Evolutionary conservation across 2,797 vertebrate genomes (phyloP).

Genomic region (Podarcis siculus): DNA sequence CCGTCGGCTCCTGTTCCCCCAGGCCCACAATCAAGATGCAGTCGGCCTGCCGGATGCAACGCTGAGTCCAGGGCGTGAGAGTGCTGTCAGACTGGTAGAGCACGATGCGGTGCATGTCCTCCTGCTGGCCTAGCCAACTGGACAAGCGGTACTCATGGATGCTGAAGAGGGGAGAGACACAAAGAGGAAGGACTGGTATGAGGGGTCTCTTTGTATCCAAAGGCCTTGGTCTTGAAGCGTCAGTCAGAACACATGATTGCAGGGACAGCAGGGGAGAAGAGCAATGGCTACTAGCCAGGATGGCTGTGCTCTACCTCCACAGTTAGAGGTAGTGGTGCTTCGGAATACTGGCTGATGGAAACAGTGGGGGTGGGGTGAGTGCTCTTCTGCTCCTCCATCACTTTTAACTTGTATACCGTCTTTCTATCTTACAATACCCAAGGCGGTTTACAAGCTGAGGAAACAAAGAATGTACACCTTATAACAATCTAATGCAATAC

Average conservation of each 20-base stretch:
- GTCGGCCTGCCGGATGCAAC: constrained; percentile 93
- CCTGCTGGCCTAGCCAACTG: constrained; percentile 96
- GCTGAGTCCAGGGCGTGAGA: constrained; percentile 94
- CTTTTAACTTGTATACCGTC: no score
- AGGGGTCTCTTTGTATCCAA: neutral
- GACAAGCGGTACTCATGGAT: constrained; percentile 92
- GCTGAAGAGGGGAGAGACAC: constrained; percentile 56
- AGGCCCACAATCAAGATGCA: constrained; percentile 94
- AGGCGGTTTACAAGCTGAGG: no score
- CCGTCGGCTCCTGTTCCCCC: constrained; percentile 90
- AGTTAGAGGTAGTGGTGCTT: no score
- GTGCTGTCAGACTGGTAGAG: constrained; percentile 91
- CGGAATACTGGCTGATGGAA: no score
- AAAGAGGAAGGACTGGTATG: accelerated
- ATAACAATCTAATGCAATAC: no score
- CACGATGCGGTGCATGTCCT: constrained; percentile 94
- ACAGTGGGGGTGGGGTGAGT: no score
- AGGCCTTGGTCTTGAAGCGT: neutral
- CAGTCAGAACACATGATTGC: no score
- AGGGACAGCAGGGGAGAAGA: neutral
- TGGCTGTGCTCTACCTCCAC: no score
- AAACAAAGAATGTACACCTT: no score
- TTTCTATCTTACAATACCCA: no score
- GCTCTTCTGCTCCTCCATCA: no score
- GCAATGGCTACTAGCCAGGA: no score